A percentile compares a stretch with the other conserved stretches of the same genome.
Conservation (phyloP, 2,797 vertebrate genomes). For the Platyrinchus mystaceus region DNA sequence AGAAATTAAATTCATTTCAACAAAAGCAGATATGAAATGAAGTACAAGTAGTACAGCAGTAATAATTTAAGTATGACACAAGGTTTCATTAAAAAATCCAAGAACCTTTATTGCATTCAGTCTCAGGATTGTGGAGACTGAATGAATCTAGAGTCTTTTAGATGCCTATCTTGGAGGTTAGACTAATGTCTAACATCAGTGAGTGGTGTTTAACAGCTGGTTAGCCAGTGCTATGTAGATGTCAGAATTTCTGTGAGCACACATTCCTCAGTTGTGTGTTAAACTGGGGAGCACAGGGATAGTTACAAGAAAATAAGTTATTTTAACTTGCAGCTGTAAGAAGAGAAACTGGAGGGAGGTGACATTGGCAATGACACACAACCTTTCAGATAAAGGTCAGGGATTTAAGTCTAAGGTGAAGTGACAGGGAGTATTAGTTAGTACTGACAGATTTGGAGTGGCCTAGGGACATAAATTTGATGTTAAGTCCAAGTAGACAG, state of each 20-base stretch:
- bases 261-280: not conserved
- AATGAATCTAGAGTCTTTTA: not conserved
- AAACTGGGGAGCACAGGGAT: not conserved
- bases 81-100: constrained; percentile 19
- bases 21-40: constrained; percentile 19
- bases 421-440: constrained; percentile 11
- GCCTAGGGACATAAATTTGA: not conserved
- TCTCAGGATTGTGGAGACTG: not conserved
- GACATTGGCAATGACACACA: not conserved
- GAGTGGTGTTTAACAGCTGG: not conserved
- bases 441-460: constrained; percentile 13
- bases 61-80: constrained; percentile 3
- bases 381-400: constrained; percentile 5
- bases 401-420: not conserved
- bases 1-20: constrained; percentile 48
- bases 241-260: not conserved
- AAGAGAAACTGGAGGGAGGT: not conserved
- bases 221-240: not conserved
- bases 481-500: not conserved
- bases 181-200: not conserved
- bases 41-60: constrained; percentile 20
- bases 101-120: not conserved
- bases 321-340: not conserved
- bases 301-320: not conserved
- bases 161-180: not conserved